Conservation (phyloP, 1,140 invertebrate genomes). For the Dendroctonus valens region DNA sequence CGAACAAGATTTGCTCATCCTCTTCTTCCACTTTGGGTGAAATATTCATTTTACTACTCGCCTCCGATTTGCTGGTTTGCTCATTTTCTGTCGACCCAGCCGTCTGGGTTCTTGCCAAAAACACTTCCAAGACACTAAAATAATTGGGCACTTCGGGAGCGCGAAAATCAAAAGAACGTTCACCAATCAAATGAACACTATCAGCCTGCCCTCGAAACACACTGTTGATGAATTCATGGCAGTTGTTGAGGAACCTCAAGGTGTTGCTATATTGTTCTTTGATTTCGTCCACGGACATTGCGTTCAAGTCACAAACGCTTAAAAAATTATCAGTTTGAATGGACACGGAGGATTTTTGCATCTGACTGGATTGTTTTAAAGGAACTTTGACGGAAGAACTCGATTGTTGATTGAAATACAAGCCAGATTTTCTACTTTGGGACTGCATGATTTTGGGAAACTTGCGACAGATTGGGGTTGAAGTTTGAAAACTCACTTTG, state of each 20-base stretch:
- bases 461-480: conserved; percentile 3
- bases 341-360: conserved; percentile 8
- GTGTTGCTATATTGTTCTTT: conserved; percentile 9
- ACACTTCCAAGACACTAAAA: conserved; percentile 11
- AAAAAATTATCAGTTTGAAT: conserved; percentile 14
- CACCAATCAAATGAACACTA: not conserved
- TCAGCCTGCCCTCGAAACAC: not conserved
- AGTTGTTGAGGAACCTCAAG: conserved; percentile 11
- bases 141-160: conserved; percentile 19
- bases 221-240: conserved; percentile 16
- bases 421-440: conserved; percentile 7
- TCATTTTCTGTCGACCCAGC: no score
- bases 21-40: not conserved
- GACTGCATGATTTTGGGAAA: conserved; percentile 12
- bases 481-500: not conserved
- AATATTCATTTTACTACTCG: no score
- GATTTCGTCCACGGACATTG: conserved; percentile 14
- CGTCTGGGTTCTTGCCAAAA: not conserved
- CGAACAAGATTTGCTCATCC: conserved; percentile 9
- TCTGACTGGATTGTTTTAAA: not conserved
- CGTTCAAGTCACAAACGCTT: not conserved
- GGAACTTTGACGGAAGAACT: not conserved
- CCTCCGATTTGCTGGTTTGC: no score
- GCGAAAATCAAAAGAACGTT: conserved; percentile 3
- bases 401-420: not conserved